Conservation (phyloP, 2,113 vertebrate species). For the Brachyistius frenatus region DNA sequence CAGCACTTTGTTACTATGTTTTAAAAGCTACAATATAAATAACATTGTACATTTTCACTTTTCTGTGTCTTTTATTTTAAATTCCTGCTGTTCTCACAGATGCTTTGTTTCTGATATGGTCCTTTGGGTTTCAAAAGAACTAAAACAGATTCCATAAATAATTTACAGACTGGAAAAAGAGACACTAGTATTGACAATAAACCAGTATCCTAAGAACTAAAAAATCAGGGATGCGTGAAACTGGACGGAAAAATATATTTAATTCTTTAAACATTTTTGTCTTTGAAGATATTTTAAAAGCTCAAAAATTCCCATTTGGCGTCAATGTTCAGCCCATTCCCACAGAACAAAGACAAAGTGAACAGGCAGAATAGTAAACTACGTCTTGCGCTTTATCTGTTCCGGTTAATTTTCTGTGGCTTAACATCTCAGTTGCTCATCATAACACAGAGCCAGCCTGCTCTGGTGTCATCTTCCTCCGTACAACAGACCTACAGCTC, state of each 20-base stretch:
- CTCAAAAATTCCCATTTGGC: constrained; percentile 55
- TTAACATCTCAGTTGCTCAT: constrained; percentile 26
- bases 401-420: constrained; percentile 28
- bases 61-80: constrained; percentile 51
- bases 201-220: constrained; percentile 54
- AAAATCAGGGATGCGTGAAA: constrained; percentile 58
- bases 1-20: no score
- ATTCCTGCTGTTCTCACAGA: constrained; percentile 52
- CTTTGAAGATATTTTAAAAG: constrained; percentile 42
- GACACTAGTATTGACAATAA: constrained; percentile 55
- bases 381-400: constrained; percentile 17
- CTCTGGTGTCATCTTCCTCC: neutral
- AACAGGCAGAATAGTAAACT: neutral
- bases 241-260: constrained; percentile 52
- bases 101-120: constrained; percentile 58
- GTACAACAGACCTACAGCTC: neutral
- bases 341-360: constrained; percentile 16
- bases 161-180: constrained; percentile 68
- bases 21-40: no score
- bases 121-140: constrained; percentile 18
- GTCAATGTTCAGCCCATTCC: constrained; percentile 38
- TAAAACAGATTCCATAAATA: constrained; percentile 67
- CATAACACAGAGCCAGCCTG: neutral
- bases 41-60: neutral
- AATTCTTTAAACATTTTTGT: neutral